A percentile compares a stretch with the other conserved stretches of the same genome.
Evolutionary conservation across 2,797 vertebrate species (phyloP).

Genomic region (Emys orbicularis): DNA sequence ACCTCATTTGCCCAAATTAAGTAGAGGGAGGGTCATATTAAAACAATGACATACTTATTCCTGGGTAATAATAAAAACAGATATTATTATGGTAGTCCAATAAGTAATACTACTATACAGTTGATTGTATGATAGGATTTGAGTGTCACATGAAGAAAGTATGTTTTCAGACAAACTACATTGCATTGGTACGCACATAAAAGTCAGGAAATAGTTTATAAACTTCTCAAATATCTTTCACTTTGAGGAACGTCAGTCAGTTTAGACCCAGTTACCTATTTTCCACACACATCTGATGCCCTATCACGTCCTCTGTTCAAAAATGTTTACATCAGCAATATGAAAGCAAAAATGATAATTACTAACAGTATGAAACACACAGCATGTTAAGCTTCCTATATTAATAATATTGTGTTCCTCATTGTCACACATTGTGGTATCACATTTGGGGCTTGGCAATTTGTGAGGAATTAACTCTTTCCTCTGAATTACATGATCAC

Average conservation of each 20-base stretch:
- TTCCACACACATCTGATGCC: not conserved
- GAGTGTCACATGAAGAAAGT: not conserved
- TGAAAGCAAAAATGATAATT: not conserved
- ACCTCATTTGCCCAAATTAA: not conserved
- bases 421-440: too few relatives aligned
- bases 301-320: not conserved
- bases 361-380: not conserved
- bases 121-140: not conserved
- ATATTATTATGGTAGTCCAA: too few relatives aligned
- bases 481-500: too few relatives aligned
- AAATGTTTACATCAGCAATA: not conserved
- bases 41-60: not conserved
- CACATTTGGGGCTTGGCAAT: too few relatives aligned
- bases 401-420: too few relatives aligned
- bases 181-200: not conserved
- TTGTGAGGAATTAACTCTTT: too few relatives aligned
- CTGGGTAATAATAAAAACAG: too few relatives aligned
- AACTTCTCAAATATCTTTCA: not conserved
- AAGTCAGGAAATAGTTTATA: not conserved
- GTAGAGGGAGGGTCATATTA: not conserved
- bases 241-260: not conserved
- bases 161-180: not conserved
- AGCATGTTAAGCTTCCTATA: not conserved
- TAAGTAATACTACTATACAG: not conserved
- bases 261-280: not conserved